Evolutionary conservation across 2,113 vertebrate species (phyloP).

Genomic region (Coptodon bakossiorum): DNA sequence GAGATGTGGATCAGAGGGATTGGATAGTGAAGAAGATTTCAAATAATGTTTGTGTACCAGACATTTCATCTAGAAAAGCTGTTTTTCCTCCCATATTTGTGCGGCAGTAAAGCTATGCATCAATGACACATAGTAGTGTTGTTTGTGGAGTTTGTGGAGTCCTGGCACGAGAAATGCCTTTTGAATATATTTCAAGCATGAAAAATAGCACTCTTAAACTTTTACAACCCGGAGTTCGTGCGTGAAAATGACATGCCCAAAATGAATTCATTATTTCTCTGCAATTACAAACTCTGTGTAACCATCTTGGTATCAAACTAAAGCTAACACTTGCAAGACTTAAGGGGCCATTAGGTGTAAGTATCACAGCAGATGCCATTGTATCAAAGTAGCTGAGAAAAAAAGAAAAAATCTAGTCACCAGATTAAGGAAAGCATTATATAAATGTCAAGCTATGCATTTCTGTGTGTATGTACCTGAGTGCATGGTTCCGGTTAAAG

Average conservation of each 20-base stretch:
- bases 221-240: rapidly evolving
- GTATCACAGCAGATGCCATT: background rate
- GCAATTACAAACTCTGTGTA: background rate
- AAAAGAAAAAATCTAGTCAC: background rate
- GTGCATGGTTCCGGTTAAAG: constrained; percentile 90
- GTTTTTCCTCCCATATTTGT: background rate
- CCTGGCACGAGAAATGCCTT: rapidly evolving
- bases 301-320: background rate
- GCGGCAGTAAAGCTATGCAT: background rate
- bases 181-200: background rate
- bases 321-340: rapidly evolving
- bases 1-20: background rate
- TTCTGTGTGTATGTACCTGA: constrained; percentile 74
- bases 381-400: background rate
- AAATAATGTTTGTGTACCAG: background rate
- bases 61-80: background rate
- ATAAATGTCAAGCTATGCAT: background rate
- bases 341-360: background rate
- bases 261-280: rapidly evolving
- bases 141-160: background rate
- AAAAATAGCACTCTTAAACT: background rate
- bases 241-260: background rate
- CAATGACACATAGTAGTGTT: background rate
- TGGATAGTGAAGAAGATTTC: background rate
- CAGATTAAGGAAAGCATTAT: background rate